Base-by-base conservation (phyloP, 2,888 invertebrate species). In the Epinotia bilunana region DNA sequence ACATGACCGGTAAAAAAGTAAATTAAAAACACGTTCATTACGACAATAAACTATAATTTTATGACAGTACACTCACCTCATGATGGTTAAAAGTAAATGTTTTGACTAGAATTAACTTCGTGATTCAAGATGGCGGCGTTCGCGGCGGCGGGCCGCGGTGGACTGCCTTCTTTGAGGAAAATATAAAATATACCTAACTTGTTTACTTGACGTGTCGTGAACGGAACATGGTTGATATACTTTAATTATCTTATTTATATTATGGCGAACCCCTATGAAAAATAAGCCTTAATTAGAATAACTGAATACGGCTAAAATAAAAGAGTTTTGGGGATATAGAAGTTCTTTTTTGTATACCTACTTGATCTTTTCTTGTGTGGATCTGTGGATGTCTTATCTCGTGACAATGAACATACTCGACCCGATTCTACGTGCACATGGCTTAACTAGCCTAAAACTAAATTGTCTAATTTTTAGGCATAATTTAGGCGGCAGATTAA, bases 41-140 rank as follows among this genome's bases (percentile, higher is more conserved):
- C 43, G 20, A 61, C 6, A 23, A 23, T 60, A 55, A 55, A 39
- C 3, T 43, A 43, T 11, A 13, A 63, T 11, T 72, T 64, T 62
- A 62, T 9, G 23, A 49, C 13, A 46, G 46, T 63, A 58, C 28
- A 74, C 74, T 74, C 57, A 74, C 74, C 74, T 74, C 74, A 74
- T 74, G 57, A 13, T 49, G 39, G 46, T 63, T 28, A 64, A 63
- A 28, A 58, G 64, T 64, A n/a, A 39, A 33, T 73, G 65, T 62
- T 39, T 68, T 68, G 73, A 73, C 68, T 73, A 68, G 68, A 62
- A 55, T 72, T 43, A n/a, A 62, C 43, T 67, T 72, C 18, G 20
- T 61, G 33, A 16, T 57, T 9, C 60, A 74, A 74, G 20, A 74
- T 74, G 74, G 69, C 68, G 46, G 74, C 67, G 39, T 18, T 46